Conservation (phyloP, 2,797 vertebrate genomes). For the Phoebastria nigripes region DNA sequence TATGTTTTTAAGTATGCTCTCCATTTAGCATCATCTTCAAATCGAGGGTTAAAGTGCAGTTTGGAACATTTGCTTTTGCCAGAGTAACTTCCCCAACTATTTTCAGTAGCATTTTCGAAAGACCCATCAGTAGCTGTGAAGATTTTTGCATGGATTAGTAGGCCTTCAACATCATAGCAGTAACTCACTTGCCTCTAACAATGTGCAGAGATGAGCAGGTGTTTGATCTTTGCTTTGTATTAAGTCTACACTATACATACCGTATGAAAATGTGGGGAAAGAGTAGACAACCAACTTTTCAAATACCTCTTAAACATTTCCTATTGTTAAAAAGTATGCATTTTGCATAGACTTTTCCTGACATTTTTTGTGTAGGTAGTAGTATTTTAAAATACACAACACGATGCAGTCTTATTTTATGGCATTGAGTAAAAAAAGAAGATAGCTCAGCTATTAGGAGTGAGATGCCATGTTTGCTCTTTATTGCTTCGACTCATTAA, state of each 20-base stretch:
- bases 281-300: neutral
- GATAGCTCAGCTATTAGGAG: neutral
- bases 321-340: neutral
- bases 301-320: neutral
- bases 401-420: neutral
- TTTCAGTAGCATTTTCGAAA: neutral
- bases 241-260: neutral
- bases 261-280: neutral
- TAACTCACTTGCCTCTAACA: neutral
- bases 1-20: neutral
- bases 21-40: neutral
- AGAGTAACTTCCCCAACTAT: neutral
- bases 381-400: neutral
- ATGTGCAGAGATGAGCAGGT: neutral
- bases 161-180: neutral
- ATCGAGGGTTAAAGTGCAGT: neutral
- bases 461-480: neutral
- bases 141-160: neutral
- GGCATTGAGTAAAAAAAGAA: neutral
- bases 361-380: neutral
- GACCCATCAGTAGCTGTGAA: neutral
- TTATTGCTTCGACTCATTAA: neutral
- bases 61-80: neutral
- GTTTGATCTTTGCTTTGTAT: neutral
- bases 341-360: neutral